Percentiles rank a stretch among this genome's conserved stretches.
Conservation (phyloP, 2,888 invertebrate species). For the Protophormia terraenovae region DNA sequence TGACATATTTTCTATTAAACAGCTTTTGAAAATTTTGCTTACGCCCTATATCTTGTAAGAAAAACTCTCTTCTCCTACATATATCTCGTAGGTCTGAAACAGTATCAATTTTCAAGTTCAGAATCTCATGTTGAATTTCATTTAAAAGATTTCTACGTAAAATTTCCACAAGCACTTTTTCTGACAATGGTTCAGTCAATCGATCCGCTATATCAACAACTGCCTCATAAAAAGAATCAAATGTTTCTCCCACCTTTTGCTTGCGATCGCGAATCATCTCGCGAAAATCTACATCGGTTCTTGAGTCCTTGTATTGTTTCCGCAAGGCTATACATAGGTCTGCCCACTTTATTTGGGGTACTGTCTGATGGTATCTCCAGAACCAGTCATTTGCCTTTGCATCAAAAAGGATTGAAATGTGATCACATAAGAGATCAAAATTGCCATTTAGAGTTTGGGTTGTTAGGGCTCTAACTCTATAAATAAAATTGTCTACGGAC, state of each 20-base stretch:
- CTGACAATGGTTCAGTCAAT: not conserved
- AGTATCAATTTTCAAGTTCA: constrained; percentile 11
- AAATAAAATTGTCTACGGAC: constrained; percentile 53
- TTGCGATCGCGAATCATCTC: constrained; percentile 50
- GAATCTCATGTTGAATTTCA: constrained; percentile 42
- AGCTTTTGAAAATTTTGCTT: not conserved
- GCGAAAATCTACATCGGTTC: constrained; percentile 40
- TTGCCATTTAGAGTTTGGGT: constrained; percentile 38
- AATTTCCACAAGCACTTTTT: constrained; percentile 39
- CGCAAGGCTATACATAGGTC: constrained; percentile 39
- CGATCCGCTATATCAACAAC: constrained; percentile 41
- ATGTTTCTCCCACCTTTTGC: constrained; percentile 31
- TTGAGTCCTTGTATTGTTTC: constrained; percentile 41
- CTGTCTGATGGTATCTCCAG: constrained; percentile 47
- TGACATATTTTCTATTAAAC: not conserved
- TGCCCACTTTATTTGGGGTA: constrained; percentile 17
- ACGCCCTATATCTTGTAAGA: not conserved
- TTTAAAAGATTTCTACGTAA: constrained; percentile 19
- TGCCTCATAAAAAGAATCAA: constrained; percentile 48
- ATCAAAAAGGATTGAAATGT: constrained; percentile 39
- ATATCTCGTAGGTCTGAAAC: constrained; percentile 32
- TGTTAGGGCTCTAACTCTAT: constrained; percentile 45
- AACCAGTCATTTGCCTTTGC: constrained; percentile 57
- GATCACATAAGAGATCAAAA: constrained; percentile 16
- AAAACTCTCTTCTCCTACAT: constrained; percentile 24